Conservation (phyloP, 1,140 invertebrate genomes). For the Cecropterus lyciades region DNA sequence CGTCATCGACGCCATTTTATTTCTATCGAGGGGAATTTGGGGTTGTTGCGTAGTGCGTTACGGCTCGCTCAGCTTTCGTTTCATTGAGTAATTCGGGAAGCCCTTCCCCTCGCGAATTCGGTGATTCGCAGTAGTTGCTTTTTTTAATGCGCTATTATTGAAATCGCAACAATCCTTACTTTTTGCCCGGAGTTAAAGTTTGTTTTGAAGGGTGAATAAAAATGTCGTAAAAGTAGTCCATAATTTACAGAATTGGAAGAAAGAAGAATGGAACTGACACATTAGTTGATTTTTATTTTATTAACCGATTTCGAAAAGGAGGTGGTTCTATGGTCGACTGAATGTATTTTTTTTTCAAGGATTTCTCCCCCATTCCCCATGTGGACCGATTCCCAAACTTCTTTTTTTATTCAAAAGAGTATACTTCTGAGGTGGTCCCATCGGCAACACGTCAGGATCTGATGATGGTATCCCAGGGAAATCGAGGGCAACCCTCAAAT, state of each 20-base stretch:
- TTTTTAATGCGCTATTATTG: slow-evolving; percentile 35
- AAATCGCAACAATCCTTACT: slow-evolving; percentile 14
- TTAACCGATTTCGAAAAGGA: too few relatives aligned
- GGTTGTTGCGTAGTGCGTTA: slow-evolving; percentile 47
- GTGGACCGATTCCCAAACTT: too few relatives aligned
- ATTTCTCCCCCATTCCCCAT: too few relatives aligned
- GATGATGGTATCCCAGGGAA: too few relatives aligned
- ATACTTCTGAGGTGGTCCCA: too few relatives aligned
- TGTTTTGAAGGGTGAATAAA: neutral
- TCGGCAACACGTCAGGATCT: too few relatives aligned
- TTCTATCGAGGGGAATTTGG: slow-evolving; percentile 39
- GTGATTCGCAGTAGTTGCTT: slow-evolving; percentile 24
- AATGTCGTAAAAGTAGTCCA: neutral
- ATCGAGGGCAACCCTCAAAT: too few relatives aligned
- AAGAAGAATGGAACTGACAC: too few relatives aligned
- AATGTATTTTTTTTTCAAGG: too few relatives aligned
- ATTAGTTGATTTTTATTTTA: too few relatives aligned
- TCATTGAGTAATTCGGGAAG: slow-evolving; percentile 49
- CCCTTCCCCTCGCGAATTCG: slow-evolving; percentile 36
- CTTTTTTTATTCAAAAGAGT: too few relatives aligned
- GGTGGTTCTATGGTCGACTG: too few relatives aligned
- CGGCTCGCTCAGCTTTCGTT: slow-evolving; percentile 46
- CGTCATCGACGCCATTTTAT: slow-evolving; percentile 51
- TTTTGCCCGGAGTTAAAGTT: neutral
- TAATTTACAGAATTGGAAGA: neutral